A percentile compares a stretch with the other conserved stretches of the same genome.
Conservation (phyloP, 2,113 vertebrate genomes). For the Neomonachus schauinslandi region DNA sequence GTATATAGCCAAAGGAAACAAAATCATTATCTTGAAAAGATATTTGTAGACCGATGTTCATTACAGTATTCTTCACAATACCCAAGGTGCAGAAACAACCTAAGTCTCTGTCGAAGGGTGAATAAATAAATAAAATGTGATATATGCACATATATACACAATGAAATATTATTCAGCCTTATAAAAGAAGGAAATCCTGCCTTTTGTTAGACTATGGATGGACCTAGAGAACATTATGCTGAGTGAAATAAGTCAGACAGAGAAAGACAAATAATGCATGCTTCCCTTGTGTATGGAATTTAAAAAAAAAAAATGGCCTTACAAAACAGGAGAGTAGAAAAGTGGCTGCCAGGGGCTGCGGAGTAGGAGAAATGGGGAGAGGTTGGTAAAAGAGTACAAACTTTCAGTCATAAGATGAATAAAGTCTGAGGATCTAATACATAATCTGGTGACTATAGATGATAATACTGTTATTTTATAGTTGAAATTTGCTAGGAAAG, state of each 20-base stretch:
- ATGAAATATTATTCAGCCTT: background rate
- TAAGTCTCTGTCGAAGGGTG: background rate
- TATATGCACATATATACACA: background rate
- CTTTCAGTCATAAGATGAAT: background rate
- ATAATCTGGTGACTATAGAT: background rate
- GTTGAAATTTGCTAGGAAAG: background rate
- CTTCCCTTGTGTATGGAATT: background rate
- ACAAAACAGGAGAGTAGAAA: background rate
- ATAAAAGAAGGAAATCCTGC: background rate
- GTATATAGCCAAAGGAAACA: background rate
- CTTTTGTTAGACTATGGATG: background rate
- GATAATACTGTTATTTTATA: background rate
- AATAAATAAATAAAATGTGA: background rate
- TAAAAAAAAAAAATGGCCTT: background rate
- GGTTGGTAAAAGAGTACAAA: background rate
- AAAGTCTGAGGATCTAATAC: background rate
- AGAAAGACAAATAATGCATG: background rate
- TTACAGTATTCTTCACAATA: background rate
- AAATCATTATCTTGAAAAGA: background rate
- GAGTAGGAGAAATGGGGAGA: background rate
- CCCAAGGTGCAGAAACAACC: background rate
- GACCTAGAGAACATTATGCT: background rate
- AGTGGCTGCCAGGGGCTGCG: background rate
- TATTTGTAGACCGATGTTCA: background rate
- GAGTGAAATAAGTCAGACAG: background rate